A percentile compares a stretch with the other conserved stretches of the same genome.
phyloP scores from a whole-genome alignment of 2,888 invertebrate genomes.

The Acleris cristana region DNA sequence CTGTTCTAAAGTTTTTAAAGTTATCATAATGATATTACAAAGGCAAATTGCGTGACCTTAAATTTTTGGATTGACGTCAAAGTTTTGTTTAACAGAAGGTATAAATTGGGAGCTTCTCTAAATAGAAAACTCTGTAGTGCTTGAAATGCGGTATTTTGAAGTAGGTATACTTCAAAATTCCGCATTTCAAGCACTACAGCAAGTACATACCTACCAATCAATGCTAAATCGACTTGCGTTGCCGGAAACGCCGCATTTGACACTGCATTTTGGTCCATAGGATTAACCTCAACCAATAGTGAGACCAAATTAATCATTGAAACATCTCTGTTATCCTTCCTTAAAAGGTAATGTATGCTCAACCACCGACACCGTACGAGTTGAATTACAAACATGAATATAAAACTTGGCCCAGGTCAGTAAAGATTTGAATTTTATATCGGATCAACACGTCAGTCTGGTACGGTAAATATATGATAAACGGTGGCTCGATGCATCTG shows the following conservation, averaged over 20 bases:
- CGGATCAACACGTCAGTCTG: constrained; percentile 6
- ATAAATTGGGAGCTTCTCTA: not conserved
- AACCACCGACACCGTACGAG: not conserved
- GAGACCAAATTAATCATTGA: not conserved
- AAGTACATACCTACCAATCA: no score
- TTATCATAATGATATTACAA: constrained; percentile 4
- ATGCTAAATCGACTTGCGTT: not conserved
- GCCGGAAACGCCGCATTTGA: not conserved
- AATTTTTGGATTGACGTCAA: not conserved
- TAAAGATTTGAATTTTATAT: constrained; percentile 28
- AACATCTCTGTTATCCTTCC: not conserved
- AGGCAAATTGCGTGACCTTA: not conserved
- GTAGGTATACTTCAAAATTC: no score
- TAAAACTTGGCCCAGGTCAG: constrained; percentile 28
- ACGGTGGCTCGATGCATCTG: constrained; percentile 9
- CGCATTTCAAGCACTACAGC: no score
- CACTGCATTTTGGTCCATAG: not conserved
- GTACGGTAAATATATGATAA: constrained; percentile 18
- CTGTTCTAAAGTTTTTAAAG: constrained; percentile 22
- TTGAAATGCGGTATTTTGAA: no score
- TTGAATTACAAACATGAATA: constrained; percentile 27
- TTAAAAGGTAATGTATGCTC: not conserved
- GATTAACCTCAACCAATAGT: no score
- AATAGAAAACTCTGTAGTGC: no score
- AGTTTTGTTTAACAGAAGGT: not conserved